phyloP scores from a whole-genome alignment of 2,113 vertebrate genomes.

The Nymphicus hollandicus region DNA sequence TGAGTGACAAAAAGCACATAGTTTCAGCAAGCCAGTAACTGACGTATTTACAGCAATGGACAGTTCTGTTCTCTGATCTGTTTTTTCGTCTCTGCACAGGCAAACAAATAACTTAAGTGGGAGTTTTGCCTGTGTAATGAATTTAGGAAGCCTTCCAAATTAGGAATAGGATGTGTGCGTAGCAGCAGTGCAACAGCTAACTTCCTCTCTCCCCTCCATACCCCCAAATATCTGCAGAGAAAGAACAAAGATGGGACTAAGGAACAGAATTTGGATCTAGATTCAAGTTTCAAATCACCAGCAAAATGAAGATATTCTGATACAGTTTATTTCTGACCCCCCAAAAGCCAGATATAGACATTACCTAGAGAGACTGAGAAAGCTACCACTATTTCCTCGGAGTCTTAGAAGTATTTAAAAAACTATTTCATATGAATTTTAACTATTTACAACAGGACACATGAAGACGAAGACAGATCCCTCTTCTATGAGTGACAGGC shows the following conservation, averaged over 20 bases:
- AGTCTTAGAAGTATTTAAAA: background rate
- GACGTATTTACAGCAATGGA: background rate
- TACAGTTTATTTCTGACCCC: background rate
- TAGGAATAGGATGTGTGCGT: background rate
- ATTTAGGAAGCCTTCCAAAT: conserved; percentile 42
- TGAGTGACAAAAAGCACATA: background rate
- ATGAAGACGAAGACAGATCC: background rate
- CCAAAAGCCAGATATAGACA: background rate
- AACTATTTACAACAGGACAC: background rate
- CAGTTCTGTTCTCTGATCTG: background rate
- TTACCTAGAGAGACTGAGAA: background rate
- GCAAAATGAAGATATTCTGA: background rate
- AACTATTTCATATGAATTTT: background rate
- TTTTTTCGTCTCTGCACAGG: background rate
- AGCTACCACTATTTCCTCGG: background rate
- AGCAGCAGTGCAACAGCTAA: background rate
- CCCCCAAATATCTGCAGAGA: background rate
- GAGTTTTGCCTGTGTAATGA: background rate
- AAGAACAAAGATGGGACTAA: background rate
- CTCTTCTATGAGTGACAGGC: background rate
- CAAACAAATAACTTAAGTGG: conserved; percentile 16
- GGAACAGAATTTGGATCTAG: background rate
- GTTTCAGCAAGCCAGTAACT: background rate
- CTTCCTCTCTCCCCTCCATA: background rate
- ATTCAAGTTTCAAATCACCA: background rate